phyloP scores from a whole-genome alignment of 2,113 vertebrate species.

The Echinops telfairi region DNA sequence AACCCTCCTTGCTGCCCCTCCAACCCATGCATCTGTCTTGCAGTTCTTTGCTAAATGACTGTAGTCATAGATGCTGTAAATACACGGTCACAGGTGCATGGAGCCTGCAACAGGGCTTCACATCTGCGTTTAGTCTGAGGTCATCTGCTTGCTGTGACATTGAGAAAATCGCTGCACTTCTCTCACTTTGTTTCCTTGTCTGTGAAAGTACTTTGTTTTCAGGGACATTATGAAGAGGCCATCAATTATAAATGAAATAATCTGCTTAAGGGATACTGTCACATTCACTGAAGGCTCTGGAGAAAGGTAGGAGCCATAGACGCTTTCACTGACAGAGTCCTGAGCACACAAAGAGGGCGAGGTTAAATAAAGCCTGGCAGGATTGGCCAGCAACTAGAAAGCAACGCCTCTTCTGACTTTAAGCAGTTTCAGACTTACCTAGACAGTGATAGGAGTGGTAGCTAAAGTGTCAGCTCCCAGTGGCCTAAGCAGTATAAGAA shows the following conservation, averaged over 20 bases:
- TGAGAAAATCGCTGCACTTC: not conserved
- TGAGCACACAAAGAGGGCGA: not conserved
- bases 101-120: not conserved
- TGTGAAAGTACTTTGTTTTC: not conserved
- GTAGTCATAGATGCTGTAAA: not conserved
- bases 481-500: no score
- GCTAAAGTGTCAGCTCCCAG: no score
- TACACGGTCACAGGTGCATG: not conserved
- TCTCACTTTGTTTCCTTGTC: not conserved
- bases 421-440: not conserved
- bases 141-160: not conserved
- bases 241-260: not conserved
- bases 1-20: not conserved
- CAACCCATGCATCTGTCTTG: not conserved
- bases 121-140: not conserved
- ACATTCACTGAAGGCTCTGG: not conserved
- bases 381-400: not conserved
- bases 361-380: no score
- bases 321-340: not conserved
- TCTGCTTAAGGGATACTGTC: not conserved
- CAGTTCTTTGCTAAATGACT: not conserved
- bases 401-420: not conserved
- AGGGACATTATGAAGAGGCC: not conserved
- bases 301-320: not conserved
- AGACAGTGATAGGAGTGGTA: not conserved